Conservation (phyloP, 2,797 vertebrate species). For the Anolis apletophallus region DNA sequence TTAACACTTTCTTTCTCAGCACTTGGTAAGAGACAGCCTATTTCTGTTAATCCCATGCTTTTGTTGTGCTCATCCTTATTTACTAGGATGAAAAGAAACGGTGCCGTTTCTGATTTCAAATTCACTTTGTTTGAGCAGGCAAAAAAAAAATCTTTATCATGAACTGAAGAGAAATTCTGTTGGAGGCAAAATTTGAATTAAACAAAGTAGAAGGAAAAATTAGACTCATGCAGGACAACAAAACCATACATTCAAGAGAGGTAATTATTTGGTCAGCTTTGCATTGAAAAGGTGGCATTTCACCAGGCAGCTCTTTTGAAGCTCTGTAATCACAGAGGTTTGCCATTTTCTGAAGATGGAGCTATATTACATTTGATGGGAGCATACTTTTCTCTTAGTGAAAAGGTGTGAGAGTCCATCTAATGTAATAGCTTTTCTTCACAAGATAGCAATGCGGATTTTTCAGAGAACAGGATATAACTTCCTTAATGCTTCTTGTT, state of each 20-base stretch:
- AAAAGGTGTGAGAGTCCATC: slow-evolving; percentile 8
- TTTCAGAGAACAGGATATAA: slow-evolving; percentile 15
- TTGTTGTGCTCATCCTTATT: neutral
- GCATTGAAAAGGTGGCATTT: slow-evolving; percentile 38
- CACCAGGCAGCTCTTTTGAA: slow-evolving; percentile 44
- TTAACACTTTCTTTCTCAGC: too few species aligned
- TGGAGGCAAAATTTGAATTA: slow-evolving; percentile 30
- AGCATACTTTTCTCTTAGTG: neutral
- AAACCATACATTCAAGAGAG: slow-evolving; percentile 33
- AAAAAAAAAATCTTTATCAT: slow-evolving; percentile 54
- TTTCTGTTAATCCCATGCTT: neutral
- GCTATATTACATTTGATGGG: slow-evolving; percentile 11
- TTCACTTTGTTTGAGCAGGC: slow-evolving; percentile 37
- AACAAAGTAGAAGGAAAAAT: slow-evolving; percentile 49
- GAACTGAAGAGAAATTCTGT: slow-evolving; percentile 50
- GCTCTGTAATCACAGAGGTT: slow-evolving; percentile 53
- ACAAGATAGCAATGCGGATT: neutral
- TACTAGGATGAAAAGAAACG: neutral
- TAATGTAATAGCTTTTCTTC: slow-evolving; percentile 14
- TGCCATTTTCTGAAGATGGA: slow-evolving; percentile 37
- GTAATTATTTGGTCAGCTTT: slow-evolving; percentile 50
- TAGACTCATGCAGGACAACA: slow-evolving; percentile 43
- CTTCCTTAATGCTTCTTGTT: neutral
- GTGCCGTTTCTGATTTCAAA: slow-evolving; percentile 36
- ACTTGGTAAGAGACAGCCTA: neutral